Base-by-base conservation (phyloP, 1,140 invertebrate species). In the Cyclina sinensis region DNA sequence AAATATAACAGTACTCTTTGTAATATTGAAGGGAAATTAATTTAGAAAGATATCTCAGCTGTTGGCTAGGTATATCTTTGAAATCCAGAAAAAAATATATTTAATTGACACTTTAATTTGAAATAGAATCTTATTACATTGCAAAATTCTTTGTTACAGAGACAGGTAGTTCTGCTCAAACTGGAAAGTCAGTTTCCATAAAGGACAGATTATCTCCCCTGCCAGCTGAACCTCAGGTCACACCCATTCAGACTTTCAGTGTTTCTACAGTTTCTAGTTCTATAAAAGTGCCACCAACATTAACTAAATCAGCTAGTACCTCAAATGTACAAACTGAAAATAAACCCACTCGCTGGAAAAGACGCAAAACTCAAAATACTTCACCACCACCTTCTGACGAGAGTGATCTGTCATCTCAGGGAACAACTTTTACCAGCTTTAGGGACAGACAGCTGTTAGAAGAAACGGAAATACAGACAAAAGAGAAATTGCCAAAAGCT, bases 311-410 rank as follows among this genome's bases (percentile, higher is more conserved):
- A 32, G 24, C n/a, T 0, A 51, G 37, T 35, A n/a, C 39, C 11
- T 24, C 27, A 48, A 84, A 84, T 48, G 43, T 35, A 32, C 11
- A 84, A 70, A 43, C 62, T 48, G 43, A 51, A 18, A 32, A 21
- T 51, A 82, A 82, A 82, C 65, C 81, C 4, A 70, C n/a, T 16
- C 37, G 65, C 37, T 84, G 81, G 81, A 84, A 84, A 84, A 62
- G 46, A 43, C 62, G 81, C 1, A 84, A 70, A 73, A 48, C 37
- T 5, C 70, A 43, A 27, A 59, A 51, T 62, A 9, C 79, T 21
- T 9, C 39, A 43, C 35, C 14, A 0, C 21, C 65, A 24, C 3
- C 27, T 4, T n/a, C 37, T n/a, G n/a, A 32, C 16, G 37, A 62
- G 27, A 43, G 18, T n/a, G n/a, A 12, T 62, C 0, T 43, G 7